These are phyloP conservation scores for Psophia crepitans DNA, from an alignment of 2,113 vertebrate genomes.

Conservation along the genomic window DNA sequence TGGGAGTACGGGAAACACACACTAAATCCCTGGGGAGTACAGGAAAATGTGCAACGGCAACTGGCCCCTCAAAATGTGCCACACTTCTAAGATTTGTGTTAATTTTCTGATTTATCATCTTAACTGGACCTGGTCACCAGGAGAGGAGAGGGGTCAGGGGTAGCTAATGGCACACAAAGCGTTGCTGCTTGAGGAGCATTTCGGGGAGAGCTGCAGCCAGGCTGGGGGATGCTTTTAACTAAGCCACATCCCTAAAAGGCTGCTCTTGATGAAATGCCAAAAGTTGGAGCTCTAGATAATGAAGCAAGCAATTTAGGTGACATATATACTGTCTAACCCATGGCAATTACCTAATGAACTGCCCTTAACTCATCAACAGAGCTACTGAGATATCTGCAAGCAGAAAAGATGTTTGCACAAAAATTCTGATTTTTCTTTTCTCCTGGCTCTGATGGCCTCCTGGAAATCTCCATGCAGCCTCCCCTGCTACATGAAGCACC, in stretches of 20 bases:
- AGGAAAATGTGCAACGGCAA: neutral
- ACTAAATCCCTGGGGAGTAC: neutral
- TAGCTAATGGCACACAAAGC: neutral
- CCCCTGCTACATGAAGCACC: neutral
- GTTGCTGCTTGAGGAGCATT: neutral
- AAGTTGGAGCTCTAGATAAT: neutral
- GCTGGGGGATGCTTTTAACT: neutral
- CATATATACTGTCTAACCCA: neutral
- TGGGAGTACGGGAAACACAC: neutral
- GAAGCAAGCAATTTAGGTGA: neutral
- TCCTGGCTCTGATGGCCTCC: neutral
- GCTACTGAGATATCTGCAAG: neutral
- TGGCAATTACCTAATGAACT: neutral
- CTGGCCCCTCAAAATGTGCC: neutral
- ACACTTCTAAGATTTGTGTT: neutral
- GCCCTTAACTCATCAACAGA: neutral
- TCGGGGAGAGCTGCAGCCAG: neutral
- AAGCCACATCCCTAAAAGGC: neutral
- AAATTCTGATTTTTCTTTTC: neutral
- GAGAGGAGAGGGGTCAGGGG: neutral
- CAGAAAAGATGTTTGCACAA: neutral
- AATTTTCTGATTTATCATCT: neutral
- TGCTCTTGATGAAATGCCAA: slow-evolving; percentile 1
- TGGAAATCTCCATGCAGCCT: neutral
- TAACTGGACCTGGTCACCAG: neutral